Base-by-base conservation (phyloP, 64 coral and sea anemone species). In the Montipora efflorescens region DNA sequence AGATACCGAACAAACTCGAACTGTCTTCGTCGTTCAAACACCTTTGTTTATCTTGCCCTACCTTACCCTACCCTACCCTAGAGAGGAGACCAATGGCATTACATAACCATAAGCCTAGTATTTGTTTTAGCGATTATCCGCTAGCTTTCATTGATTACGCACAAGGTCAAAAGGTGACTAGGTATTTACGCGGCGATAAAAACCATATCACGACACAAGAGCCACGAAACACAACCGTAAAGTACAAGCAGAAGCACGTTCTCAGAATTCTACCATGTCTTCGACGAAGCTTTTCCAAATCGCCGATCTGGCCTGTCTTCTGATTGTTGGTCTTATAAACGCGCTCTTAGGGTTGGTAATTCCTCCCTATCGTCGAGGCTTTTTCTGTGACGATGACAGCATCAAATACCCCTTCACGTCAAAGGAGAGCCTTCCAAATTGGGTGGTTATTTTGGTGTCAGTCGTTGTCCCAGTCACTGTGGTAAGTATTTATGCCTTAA, bases 351-450 rank as follows among this genome's bases (percentile, higher is more conserved):
- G 62, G 18, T 45, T 86, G 16, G 66, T 86, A 0, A 86, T 87
- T 67, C 83, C 57, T 57, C 83, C 91, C 3, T 93, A 79, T 3
- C 87, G 75, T 22, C 82, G 91, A 20, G 91, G 91, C 3, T 93
- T 93, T 21, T 93, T 93, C 13, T 93, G 91, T 14, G 51, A 93
- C 13, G 91, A 93, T 36, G 84, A 87, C 8, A 78, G 82, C 9
- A 93, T 93, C 52, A 78, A 82, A 85, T 87, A 93, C 76, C 91
- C 91, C 11, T 80, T 51, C 55, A 22, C 8, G 9, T n/a, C 18
- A 0, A 19, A 67, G 10, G 91, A 93, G 25, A 48, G 20, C 10
- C 21, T 85, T 20, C 70, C 80, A 0, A 77, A 58, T 7, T 74
- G 58, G 71, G 82, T 23, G 9, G 48, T 85, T n/a, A 50, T 93